These are phyloP conservation scores for Phymastichus coffea DNA, from an alignment of 1,140 invertebrate species.

Conservation along the genomic window DNA sequence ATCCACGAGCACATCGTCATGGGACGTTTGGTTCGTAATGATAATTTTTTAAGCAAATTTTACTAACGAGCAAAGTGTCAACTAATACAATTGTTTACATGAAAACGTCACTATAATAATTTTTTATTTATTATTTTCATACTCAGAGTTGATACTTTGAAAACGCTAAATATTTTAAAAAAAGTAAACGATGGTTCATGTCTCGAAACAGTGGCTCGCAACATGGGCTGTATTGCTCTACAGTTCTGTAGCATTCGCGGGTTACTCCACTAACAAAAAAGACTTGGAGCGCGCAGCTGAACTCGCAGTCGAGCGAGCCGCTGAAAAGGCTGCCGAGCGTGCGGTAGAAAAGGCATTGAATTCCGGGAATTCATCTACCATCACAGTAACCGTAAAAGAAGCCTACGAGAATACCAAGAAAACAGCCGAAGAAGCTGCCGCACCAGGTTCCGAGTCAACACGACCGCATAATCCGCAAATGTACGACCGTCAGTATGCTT, in stretches of 20 bases:
- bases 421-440: constrained; percentile 37
- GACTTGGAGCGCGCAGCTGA: constrained; percentile 51
- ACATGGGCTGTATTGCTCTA: background rate
- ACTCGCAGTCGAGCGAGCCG: constrained; percentile 49
- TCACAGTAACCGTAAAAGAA: constrained; percentile 46
- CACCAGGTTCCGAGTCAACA: constrained; percentile 33
- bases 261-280: constrained; percentile 34
- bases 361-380: constrained; percentile 44
- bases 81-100: no score
- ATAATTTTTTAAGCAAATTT: constrained; percentile 1
- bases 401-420: constrained; percentile 45
- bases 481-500: constrained; percentile 6
- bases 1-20: constrained; percentile 30
- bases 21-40: constrained; percentile 34
- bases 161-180: no score
- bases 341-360: constrained; percentile 51
- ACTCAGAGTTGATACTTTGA: no score
- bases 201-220: constrained; percentile 1
- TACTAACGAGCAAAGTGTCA: background rate
- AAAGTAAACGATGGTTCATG: no score
- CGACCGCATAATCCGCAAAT: constrained; percentile 4
- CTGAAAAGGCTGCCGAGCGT: constrained; percentile 49
- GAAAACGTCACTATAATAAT: no score
- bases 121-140: no score
- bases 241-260: background rate